phyloP scores from a whole-genome alignment of 2,113 vertebrate species.

The Illadopsis cleaveri region DNA sequence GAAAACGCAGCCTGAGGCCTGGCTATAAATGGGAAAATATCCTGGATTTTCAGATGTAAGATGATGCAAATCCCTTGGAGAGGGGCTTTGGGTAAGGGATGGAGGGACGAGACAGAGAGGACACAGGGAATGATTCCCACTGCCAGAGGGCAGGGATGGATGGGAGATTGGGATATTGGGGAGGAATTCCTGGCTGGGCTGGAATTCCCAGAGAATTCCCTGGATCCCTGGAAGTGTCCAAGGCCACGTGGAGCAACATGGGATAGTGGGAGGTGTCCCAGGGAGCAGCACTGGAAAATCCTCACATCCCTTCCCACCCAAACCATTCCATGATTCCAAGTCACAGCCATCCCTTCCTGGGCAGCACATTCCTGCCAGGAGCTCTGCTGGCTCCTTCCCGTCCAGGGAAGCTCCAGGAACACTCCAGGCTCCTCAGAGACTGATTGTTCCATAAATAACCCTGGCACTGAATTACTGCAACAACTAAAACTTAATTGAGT shows the following conservation, averaged over 20 bases:
- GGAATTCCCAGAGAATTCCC: background rate
- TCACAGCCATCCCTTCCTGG: fast-evolving
- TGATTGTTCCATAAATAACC: background rate
- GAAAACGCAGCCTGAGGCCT: background rate
- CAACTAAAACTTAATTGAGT: background rate
- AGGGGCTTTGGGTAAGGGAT: background rate
- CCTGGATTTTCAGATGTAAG: background rate
- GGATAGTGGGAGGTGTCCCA: background rate
- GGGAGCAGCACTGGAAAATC: background rate
- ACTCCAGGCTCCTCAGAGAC: background rate
- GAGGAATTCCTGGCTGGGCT: background rate
- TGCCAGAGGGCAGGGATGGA: background rate
- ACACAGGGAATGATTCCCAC: background rate
- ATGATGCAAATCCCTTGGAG: background rate
- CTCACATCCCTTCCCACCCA: background rate
- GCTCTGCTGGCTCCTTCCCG: background rate
- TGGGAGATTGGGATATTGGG: background rate
- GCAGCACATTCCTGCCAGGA: background rate
- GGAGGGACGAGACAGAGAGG: background rate
- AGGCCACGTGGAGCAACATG: fast-evolving
- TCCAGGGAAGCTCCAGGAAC: background rate
- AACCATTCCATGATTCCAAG: background rate
- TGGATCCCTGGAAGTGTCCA: background rate
- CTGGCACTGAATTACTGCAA: background rate
- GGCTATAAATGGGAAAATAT: background rate